Evolutionary conservation across 1,140 invertebrate genomes (phyloP), one percentile per base, ranked within the genome.

Genomic region (Sminthurides bifidus): DNA sequence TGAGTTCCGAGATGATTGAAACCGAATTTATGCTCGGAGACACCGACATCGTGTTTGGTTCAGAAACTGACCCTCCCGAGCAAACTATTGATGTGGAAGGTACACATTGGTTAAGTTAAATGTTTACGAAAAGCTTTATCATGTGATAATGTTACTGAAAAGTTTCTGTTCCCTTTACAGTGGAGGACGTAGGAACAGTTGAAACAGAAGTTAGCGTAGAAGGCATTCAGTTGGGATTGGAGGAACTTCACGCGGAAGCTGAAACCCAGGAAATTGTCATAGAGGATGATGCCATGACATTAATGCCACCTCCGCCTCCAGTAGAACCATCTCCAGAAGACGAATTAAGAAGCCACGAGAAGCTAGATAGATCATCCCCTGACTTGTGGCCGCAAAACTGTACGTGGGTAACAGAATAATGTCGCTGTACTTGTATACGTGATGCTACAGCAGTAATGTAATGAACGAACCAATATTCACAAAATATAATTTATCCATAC

Each of bases 321-420:
- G 52, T 54, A 8, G 62, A 64, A 54, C 43, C 56, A 10, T 58
- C 59, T 17, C 41, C 44, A 21, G 63, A 65, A 41, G 59, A 61
- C 46, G 37, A 65, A 45, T 46, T 68, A 33, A 57, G 73, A 27
- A 91, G 87, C 65, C 75, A 84, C 68, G 91, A 94, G 74, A 91
- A 86, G 67, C 73, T 95, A 58, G 88, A 92, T 71, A 75, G 90
- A 67, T 79, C 85, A 10, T 93, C 90, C 2, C 91, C 90, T 15
- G 87, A 93, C 67, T 70, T 93, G 66, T 95, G 90, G 90, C 90
- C 91, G 40, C 88, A 92, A 73, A 84, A 87, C 76, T 87, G 88
- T 92, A 78, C 81, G 78, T 74, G 55, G 0, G 17, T 64, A 56
- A 64, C 49, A 33, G 44, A 61, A 71, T 71, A 73, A 58, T 73